Evolutionary conservation across 2,113 vertebrate species (phyloP).

Genomic region (Catharus bicknelli): DNA sequence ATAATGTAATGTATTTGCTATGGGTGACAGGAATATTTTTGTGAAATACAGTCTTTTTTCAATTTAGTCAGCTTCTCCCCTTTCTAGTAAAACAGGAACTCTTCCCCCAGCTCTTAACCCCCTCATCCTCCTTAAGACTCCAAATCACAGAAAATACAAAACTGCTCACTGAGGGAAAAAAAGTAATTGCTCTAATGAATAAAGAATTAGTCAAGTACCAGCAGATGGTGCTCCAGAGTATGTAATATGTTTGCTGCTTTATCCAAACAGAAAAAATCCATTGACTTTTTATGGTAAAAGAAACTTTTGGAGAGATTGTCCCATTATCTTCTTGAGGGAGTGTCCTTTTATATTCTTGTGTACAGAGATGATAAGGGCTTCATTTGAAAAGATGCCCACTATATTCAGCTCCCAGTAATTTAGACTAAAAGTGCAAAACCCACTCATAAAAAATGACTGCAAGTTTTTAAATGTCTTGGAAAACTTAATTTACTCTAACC

Average conservation of each 20-base stretch:
- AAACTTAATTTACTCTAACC: background rate
- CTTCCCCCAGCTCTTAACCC: fast-evolving
- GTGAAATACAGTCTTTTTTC: background rate
- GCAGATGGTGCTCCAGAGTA: constrained; percentile 10
- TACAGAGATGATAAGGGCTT: background rate
- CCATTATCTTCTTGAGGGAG: background rate
- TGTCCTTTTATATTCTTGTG: background rate
- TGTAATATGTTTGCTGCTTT: background rate
- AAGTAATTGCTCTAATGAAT: background rate
- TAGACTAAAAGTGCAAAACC: background rate
- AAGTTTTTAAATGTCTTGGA: background rate
- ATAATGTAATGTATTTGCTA: background rate
- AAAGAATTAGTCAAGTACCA: background rate
- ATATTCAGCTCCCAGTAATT: background rate
- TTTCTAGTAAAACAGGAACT: background rate
- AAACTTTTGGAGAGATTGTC: background rate
- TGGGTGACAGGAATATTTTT: background rate
- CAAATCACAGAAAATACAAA: background rate
- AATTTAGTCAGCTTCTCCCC: background rate
- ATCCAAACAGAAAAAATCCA: background rate
- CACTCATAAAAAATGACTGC: background rate
- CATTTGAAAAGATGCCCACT: background rate
- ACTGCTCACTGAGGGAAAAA: background rate
- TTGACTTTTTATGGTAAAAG: background rate
- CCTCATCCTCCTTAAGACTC: fast-evolving